These are phyloP conservation scores for Darevskia mixta DNA, from an alignment of 2,797 vertebrate species.

Conservation along the genomic window DNA sequence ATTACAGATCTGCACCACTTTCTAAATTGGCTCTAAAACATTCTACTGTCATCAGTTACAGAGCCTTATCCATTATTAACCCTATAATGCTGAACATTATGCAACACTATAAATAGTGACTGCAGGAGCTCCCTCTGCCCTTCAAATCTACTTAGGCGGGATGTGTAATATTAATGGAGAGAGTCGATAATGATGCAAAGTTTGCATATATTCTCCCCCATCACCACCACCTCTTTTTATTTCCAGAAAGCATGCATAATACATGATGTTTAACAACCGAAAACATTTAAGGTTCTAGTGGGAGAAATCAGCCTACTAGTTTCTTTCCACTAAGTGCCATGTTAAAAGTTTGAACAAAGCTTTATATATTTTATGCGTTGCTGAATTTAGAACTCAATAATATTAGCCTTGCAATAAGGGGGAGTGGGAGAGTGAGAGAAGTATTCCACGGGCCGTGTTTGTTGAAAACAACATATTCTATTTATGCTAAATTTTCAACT, in stretches of 20 bases:
- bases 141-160: slow-evolving; percentile 22
- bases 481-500: slow-evolving; percentile 26
- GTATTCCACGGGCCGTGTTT: slow-evolving; percentile 1
- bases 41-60: slow-evolving; percentile 46
- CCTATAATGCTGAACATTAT: slow-evolving; percentile 57
- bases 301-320: neutral
- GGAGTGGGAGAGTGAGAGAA: neutral
- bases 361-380: slow-evolving; percentile 35
- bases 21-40: slow-evolving; percentile 51
- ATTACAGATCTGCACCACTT: slow-evolving; percentile 58
- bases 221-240: neutral
- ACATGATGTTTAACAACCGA: slow-evolving; percentile 28
- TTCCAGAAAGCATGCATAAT: slow-evolving; percentile 17
- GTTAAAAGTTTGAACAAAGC: slow-evolving; percentile 51
- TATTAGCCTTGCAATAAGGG: neutral
- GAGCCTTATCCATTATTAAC: slow-evolving; percentile 58
- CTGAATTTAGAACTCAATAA: slow-evolving; percentile 25
- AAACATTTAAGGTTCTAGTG: slow-evolving; percentile 24
- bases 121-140: neutral
- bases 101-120: slow-evolving; percentile 38
- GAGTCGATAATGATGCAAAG: slow-evolving; percentile 17
- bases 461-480: slow-evolving; percentile 4
- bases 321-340: slow-evolving; percentile 3
- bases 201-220: neutral
- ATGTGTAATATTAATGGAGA: slow-evolving; percentile 12